Evolutionary conservation across 2,113 vertebrate genomes (phyloP).

Genomic region (Xiphophorus hellerii): DNA sequence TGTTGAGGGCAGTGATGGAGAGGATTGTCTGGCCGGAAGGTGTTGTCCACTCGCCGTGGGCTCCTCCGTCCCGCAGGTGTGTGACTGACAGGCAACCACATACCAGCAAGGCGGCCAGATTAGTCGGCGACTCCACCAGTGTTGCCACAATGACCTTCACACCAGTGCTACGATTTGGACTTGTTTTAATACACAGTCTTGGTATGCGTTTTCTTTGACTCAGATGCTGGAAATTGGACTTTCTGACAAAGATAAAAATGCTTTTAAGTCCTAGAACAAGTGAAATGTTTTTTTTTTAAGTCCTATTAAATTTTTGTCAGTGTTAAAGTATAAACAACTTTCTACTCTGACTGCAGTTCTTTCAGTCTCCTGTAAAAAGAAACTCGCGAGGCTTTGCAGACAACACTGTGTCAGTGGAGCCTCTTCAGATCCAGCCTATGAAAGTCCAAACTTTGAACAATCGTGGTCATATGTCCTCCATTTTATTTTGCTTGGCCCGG

Average conservation of each 20-base stretch:
- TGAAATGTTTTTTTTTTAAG: background rate
- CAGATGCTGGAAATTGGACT: background rate
- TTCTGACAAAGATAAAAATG: background rate
- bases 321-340: too few species aligned
- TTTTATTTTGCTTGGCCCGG: too few species aligned
- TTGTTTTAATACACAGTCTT: background rate
- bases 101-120: constrained; percentile 53
- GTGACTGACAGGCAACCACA: constrained; percentile 56
- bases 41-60: constrained; percentile 37
- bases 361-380: too few species aligned
- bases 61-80: constrained; percentile 20
- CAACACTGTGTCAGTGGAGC: too few species aligned
- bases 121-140: constrained; percentile 44
- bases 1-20: constrained; percentile 60
- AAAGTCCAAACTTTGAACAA: too few species aligned
- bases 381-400: too few species aligned
- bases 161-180: constrained; percentile 25
- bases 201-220: background rate
- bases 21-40: constrained; percentile 43
- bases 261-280: background rate
- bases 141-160: constrained; percentile 46
- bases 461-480: too few species aligned
- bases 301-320: background rate
- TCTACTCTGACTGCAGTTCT: too few species aligned
- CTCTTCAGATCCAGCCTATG: too few species aligned